phyloP scores from a whole-genome alignment of 2,888 invertebrate genomes.

The Linyphia triangularis region DNA sequence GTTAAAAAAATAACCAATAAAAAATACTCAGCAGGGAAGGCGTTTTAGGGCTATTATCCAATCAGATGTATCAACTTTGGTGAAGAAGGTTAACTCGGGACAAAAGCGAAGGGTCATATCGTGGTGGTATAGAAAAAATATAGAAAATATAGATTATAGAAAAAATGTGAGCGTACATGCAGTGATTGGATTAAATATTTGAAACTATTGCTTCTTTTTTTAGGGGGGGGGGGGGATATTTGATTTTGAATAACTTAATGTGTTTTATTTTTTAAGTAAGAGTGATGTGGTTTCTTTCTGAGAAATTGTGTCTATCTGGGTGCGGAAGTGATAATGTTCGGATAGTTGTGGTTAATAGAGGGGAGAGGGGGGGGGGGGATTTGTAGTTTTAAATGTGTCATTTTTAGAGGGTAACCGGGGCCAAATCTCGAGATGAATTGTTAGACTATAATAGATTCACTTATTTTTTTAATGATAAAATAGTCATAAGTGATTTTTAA shows the following conservation, averaged over 20 bases:
- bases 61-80: constrained; percentile 15
- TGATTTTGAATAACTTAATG: constrained; percentile 12
- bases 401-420: no score
- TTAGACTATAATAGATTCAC: no score
- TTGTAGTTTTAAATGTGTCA: no score
- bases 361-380: not conserved
- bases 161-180: not conserved
- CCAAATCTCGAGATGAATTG: not conserved
- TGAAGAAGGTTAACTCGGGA: constrained; percentile 9
- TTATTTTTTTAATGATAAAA: no score
- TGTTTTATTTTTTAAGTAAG: constrained; percentile 9
- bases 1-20: constrained; percentile 12
- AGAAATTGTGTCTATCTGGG: not conserved
- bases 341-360: not conserved
- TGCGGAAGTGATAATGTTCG: not conserved
- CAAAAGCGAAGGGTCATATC: constrained; percentile 20
- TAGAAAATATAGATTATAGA: not conserved
- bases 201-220: not conserved
- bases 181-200: not conserved
- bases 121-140: constrained; percentile 22
- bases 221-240: no score
- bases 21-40: constrained; percentile 11
- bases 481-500: no score
- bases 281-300: not conserved
- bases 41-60: constrained; percentile 37